Evolutionary conservation across 2,888 invertebrate genomes (phyloP).

Genomic region (Yponomeuta cagnagella): DNA sequence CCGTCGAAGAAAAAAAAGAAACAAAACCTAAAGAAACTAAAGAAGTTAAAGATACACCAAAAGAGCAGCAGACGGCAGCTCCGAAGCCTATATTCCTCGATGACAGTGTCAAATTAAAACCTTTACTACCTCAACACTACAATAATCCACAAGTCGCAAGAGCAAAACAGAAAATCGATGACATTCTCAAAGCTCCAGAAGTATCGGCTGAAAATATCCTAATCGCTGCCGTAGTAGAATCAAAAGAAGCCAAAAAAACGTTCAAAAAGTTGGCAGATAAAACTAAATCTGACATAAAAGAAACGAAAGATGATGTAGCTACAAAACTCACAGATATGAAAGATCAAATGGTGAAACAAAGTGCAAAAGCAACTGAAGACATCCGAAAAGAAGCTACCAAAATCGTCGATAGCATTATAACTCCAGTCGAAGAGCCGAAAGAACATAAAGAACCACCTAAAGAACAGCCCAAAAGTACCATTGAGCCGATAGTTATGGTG

Average conservation of each 20-base stretch:
- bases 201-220: constrained; percentile 65
- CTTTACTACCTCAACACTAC: constrained; percentile 56
- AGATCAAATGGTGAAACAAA: constrained; percentile 45
- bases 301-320: constrained; percentile 39
- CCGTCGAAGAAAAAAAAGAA: constrained; percentile 21
- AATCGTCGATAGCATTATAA: constrained; percentile 65
- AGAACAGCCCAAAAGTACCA: constrained; percentile 33
- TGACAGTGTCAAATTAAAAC: constrained; percentile 56
- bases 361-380: constrained; percentile 34
- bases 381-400: constrained; percentile 59
- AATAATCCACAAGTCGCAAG: constrained; percentile 68
- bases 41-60: constrained; percentile 18
- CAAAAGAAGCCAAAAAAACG: constrained; percentile 3
- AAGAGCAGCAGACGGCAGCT: background rate
- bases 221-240: constrained; percentile 29
- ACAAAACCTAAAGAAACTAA: constrained; percentile 25
- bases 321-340: constrained; percentile 44
- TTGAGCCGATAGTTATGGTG: constrained; percentile 60
- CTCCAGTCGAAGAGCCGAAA: constrained; percentile 63
- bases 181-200: constrained; percentile 65
- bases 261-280: constrained; percentile 19
- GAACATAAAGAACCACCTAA: constrained; percentile 33
- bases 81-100: constrained; percentile 40
- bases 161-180: constrained; percentile 66
- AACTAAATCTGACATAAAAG: constrained; percentile 42